phyloP scores from a whole-genome alignment of 2,888 invertebrate species.

The Trimorus sp. region DNA sequence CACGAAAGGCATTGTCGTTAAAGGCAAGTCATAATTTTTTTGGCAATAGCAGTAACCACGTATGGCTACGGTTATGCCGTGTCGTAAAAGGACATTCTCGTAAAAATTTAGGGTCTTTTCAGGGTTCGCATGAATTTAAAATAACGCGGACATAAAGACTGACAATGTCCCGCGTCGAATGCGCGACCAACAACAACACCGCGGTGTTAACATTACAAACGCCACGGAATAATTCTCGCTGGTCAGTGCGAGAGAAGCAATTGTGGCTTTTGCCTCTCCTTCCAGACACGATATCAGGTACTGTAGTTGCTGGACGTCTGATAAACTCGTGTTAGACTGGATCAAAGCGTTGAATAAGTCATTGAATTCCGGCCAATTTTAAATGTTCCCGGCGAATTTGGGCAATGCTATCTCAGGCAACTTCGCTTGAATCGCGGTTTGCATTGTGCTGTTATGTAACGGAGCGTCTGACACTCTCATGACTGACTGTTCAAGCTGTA shows the following conservation, averaged over 20 bases:
- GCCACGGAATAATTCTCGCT: too few relatives aligned
- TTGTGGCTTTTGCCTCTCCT: too few relatives aligned
- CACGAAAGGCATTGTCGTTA: slow-evolving; percentile 62
- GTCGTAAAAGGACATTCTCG: slow-evolving; percentile 69
- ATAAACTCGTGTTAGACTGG: too few relatives aligned
- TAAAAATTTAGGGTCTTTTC: slow-evolving; percentile 70
- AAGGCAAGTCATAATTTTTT: slow-evolving; percentile 60
- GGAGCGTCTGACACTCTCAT: too few relatives aligned
- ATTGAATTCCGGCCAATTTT: too few relatives aligned
- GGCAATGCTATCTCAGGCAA: slow-evolving; percentile 42
- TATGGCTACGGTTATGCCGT: slow-evolving; percentile 66
- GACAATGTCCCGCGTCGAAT: slow-evolving; percentile 56
- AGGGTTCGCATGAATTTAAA: slow-evolving; percentile 69
- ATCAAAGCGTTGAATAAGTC: too few relatives aligned
- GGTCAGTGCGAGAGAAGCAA: not conserved
- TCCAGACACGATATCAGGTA: too few relatives aligned
- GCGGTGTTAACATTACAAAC: slow-evolving; percentile 42
- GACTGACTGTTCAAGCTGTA: too few relatives aligned
- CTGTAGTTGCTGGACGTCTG: too few relatives aligned
- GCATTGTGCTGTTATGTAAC: too few relatives aligned
- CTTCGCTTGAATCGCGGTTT: too few relatives aligned
- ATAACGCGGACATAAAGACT: slow-evolving; percentile 66
- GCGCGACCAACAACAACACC: slow-evolving; percentile 51
- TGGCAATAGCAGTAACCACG: slow-evolving; percentile 64
- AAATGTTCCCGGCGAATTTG: too few relatives aligned